Conservation (phyloP, 2,113 vertebrate species). For the Sinocyclocheilus grahami region DNA sequence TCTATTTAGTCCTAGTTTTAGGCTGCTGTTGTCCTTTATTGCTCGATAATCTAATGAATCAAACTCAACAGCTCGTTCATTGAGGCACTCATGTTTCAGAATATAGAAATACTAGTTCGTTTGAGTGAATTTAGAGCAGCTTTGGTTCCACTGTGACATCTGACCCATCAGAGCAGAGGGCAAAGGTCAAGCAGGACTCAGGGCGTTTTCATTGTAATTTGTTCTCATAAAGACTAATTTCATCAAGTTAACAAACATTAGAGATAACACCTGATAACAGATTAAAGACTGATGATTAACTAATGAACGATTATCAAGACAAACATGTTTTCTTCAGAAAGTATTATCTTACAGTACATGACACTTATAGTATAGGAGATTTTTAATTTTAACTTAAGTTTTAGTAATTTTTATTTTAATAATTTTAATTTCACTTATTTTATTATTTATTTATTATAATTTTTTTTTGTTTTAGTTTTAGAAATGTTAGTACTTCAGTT, state of each 20-base stretch:
- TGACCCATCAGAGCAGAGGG: neutral
- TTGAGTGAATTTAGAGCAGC: neutral
- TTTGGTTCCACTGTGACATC: neutral
- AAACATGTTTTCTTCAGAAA: too few species aligned
- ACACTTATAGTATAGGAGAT: too few species aligned
- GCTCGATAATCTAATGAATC: neutral
- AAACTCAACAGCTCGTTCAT: neutral
- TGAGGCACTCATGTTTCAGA: neutral
- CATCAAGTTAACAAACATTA: neutral
- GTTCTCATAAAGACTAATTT: neutral
- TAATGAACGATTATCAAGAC: neutral
- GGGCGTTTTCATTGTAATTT: slow-evolving; percentile 1
- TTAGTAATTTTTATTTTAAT: neutral
- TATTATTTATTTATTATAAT: too few species aligned
- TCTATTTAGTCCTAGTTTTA: neutral
- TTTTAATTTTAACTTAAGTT: too few species aligned
- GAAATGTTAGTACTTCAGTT: too few species aligned
- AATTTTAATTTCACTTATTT: too few species aligned
- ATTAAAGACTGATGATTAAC: neutral
- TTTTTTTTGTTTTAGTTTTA: too few species aligned
- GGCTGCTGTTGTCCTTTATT: neutral
- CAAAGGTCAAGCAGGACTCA: slow-evolving; percentile 2
- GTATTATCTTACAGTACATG: too few species aligned
- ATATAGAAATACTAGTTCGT: neutral
- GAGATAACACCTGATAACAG: neutral